Conservation (phyloP, 1,140 invertebrate genomes). For the Orius insidiosus region DNA sequence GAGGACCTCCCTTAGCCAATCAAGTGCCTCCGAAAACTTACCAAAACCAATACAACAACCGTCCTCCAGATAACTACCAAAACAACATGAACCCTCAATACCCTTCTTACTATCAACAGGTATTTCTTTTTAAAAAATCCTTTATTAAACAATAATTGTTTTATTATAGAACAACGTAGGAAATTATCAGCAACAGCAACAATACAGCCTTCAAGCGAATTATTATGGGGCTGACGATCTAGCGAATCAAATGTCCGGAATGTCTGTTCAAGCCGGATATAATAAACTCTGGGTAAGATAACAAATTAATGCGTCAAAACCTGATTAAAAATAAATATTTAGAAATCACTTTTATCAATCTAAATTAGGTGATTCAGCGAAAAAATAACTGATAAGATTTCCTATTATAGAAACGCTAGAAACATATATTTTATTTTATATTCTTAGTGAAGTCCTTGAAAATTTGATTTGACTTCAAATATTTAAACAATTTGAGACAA, state of each 20-base stretch:
- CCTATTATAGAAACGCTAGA: too few relatives aligned
- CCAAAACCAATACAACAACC: slow-evolving; percentile 1
- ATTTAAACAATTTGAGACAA: neutral
- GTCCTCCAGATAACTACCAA: neutral
- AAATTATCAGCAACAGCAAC: slow-evolving; percentile 3
- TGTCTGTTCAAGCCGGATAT: slow-evolving; percentile 51
- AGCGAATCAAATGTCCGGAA: slow-evolving; percentile 34
- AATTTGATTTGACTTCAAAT: too few relatives aligned
- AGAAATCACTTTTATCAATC: slow-evolving; percentile 7
- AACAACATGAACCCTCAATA: neutral
- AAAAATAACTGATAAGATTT: slow-evolving; percentile 1
- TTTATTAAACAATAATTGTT: neutral
- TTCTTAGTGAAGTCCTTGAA: slow-evolving; percentile 4
- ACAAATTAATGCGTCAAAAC: neutral
- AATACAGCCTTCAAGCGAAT: neutral
- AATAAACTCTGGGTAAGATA: slow-evolving; percentile 49
- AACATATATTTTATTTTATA: slow-evolving; percentile 1
- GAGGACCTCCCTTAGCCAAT: neutral
- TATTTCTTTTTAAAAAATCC: neutral
- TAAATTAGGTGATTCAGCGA: neutral
- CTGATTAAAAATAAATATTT: slow-evolving; percentile 25
- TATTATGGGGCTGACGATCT: slow-evolving; percentile 15
- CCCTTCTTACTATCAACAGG: neutral
- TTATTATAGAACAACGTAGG: slow-evolving; percentile 6
- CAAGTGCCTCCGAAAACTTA: neutral